phyloP scores from a whole-genome alignment of 2,113 vertebrate genomes.

The Ifrita kowaldi region DNA sequence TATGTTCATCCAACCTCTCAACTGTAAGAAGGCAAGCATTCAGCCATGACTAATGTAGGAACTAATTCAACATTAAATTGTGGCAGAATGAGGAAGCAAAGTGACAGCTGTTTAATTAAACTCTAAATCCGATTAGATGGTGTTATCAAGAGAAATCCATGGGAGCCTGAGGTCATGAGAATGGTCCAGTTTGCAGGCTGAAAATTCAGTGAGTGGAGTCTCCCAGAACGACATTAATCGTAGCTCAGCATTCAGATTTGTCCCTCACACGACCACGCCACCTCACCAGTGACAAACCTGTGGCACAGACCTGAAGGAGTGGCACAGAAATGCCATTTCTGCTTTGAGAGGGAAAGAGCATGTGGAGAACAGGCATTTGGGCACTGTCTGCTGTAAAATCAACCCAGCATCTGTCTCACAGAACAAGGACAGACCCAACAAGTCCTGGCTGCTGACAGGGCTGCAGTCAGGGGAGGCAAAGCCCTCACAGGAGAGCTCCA shows the following conservation, averaged over 20 bases:
- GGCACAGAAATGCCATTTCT: not conserved
- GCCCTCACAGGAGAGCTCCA: not conserved
- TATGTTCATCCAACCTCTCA: not conserved
- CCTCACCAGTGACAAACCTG: not conserved
- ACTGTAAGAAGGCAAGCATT: not conserved
- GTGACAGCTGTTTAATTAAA: constrained; percentile 70
- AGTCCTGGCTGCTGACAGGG: not conserved
- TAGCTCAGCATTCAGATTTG: not conserved
- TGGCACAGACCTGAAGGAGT: not conserved
- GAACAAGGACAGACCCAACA: not conserved
- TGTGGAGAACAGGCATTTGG: not conserved
- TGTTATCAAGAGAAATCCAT: constrained; percentile 47
- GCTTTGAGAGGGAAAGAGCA: not conserved
- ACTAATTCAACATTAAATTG: constrained; percentile 55
- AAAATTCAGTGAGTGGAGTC: not conserved
- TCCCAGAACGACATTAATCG: not conserved
- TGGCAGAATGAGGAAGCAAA: constrained; percentile 51
- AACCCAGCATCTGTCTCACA: not conserved
- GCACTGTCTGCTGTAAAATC: not conserved
- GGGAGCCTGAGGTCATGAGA: constrained; percentile 41
- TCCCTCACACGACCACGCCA: not conserved
- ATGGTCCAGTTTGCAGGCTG: constrained; percentile 11
- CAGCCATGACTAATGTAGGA: constrained; percentile 47
- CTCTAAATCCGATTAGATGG: constrained; percentile 53
- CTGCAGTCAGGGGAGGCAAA: not conserved